phyloP scores from a whole-genome alignment of 2,797 vertebrate species.

The Platyrinchus mystaceus region DNA sequence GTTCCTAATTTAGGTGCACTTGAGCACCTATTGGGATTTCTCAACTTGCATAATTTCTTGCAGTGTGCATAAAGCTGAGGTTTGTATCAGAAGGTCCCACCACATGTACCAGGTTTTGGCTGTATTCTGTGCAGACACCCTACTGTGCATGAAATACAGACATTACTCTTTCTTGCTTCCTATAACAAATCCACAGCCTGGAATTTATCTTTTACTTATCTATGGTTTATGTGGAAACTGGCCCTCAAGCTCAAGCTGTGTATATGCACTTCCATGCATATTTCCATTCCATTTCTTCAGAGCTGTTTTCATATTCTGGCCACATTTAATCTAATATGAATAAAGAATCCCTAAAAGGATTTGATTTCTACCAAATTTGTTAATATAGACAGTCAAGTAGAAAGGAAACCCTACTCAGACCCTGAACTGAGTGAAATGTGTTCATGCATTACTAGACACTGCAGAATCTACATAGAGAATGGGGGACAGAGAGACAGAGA shows the following conservation, averaged over 20 bases:
- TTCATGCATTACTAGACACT: not conserved
- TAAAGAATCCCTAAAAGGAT: not conserved
- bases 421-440: not conserved
- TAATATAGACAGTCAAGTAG: not conserved
- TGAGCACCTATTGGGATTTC: not conserved
- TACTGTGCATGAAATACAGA: not conserved
- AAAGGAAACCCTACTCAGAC: not conserved
- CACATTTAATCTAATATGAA: not conserved
- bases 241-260: not conserved
- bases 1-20: not conserved
- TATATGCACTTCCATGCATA: not conserved
- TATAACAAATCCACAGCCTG: not conserved
- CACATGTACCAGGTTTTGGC: not conserved
- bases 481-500: not conserved
- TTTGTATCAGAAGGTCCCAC: not conserved
- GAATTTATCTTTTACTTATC: not conserved
- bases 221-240: not conserved
- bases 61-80: not conserved
- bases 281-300: not conserved
- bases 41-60: not conserved
- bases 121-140: not conserved
- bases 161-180: not conserved
- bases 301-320: not conserved
- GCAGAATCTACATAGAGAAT: not conserved
- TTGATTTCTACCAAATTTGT: not conserved